phyloP scores from a whole-genome alignment of 2,113 vertebrate genomes.

The Pluvialis apricaria region DNA sequence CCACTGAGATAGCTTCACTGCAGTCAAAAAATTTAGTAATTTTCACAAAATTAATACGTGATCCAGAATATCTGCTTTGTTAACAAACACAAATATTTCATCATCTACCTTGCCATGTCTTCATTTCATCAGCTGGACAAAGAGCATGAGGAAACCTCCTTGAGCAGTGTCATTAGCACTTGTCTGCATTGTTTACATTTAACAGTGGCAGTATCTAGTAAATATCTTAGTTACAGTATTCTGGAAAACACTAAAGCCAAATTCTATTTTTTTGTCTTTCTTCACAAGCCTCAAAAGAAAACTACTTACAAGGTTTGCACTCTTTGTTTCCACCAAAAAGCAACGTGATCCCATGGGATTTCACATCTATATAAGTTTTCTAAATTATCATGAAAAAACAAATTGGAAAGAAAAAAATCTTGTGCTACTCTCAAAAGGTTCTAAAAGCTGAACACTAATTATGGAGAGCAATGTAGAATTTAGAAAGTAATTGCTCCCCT shows the following conservation, averaged over 20 bases:
- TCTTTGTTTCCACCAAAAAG: slow-evolving; percentile 5
- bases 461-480: background rate
- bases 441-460: background rate
- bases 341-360: background rate
- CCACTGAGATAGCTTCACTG: background rate
- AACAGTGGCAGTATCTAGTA: background rate
- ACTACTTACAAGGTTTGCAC: slow-evolving; percentile 28
- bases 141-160: slow-evolving; percentile 49
- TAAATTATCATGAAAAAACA: background rate
- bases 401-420: background rate
- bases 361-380: background rate
- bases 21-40: background rate
- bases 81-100: slow-evolving; percentile 47
- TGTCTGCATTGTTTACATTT: background rate
- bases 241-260: slow-evolving; percentile 57
- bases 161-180: slow-evolving; percentile 2
- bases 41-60: background rate
- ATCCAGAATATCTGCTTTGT: background rate
- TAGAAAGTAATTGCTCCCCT: background rate
- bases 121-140: slow-evolving; percentile 52
- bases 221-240: slow-evolving; percentile 25
- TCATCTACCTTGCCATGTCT: slow-evolving; percentile 11
- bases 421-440: background rate
- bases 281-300: slow-evolving; percentile 61
- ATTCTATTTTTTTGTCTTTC: slow-evolving; percentile 41